Base-by-base conservation (phyloP, 2,888 invertebrate species). In the Sericinus montela region DNA sequence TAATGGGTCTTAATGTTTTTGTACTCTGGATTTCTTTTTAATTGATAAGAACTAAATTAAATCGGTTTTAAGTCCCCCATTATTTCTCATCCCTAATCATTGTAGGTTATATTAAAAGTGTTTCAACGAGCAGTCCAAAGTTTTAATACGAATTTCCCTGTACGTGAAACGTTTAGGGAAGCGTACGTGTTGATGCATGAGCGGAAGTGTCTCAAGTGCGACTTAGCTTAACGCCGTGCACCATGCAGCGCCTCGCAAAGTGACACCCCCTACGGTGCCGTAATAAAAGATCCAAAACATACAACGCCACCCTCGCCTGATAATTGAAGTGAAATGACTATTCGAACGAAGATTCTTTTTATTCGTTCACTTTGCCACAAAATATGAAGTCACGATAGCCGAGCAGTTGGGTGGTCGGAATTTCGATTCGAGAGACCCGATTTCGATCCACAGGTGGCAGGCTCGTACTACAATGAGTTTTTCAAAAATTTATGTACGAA, bases 151-250 rank as follows among this genome's bases (percentile, higher is more conserved):
- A 3, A 32, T 1, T 11, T 11, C 30, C 11, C 30, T 30, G n/a
- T 3, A 11, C 11, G 11, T 13, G 4, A 5, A 1, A 11, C 32
- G 32, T 32, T 32, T 11, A 36, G 36, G 29, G 25, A 46, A 19
- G 9, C 25, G 13, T 39, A 39, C 46, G 46, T 46, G 46, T 34
- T 46, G 32, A 25, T 15, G 46, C 46, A 46, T 46, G 34, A 46
- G 39, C 9, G 15, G 46, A 34, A 46, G 25, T 28, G 46, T 46
- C 46, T 46, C 46, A 39, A 46, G 46, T 32, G 46, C 39, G 39
- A 28, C 46, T 46, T 34, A 39, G 29, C 38, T 16, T 16, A 11
- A 25, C 40, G 5, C 4, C 4, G 13, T 36, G 28, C 44, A 36
- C 25, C 9, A 29, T 39, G 30, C 32, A 4, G 15, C 34, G 39